phyloP scores from a whole-genome alignment of 2,888 invertebrate genomes.

The Theretra japonica region DNA sequence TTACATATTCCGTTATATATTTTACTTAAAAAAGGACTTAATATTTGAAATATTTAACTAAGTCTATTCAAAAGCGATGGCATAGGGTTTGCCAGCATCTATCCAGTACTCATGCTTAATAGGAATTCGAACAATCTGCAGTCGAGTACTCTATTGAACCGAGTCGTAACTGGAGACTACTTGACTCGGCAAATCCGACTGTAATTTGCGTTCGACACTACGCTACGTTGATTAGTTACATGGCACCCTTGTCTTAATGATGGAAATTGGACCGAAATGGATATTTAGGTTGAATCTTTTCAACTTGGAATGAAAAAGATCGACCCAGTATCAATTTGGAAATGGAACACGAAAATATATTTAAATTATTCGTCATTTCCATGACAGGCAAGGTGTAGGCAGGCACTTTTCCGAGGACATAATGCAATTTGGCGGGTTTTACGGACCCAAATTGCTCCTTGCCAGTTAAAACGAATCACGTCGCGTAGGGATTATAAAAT shows the following conservation, averaged over 20 bases:
- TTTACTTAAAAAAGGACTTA: no score
- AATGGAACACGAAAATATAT: conserved; percentile 57
- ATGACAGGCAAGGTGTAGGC: conserved; percentile 44
- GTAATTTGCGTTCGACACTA: conserved; percentile 16
- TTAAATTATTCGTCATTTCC: conserved; percentile 57
- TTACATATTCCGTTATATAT: no score
- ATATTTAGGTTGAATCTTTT: background rate
- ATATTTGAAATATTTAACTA: background rate
- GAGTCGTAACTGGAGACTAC: conserved; percentile 21
- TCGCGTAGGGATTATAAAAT: conserved; percentile 70
- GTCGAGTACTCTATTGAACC: conserved; percentile 17
- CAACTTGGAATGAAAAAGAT: background rate
- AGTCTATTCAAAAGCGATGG: background rate
- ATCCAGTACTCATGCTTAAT: background rate
- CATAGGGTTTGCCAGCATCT: background rate
- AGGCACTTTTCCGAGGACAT: conserved; percentile 54
- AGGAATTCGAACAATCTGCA: conserved; percentile 18
- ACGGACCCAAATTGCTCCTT: conserved; percentile 67
- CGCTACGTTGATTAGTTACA: conserved; percentile 21
- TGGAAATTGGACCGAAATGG: background rate
- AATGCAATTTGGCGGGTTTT: conserved; percentile 66
- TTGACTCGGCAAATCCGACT: conserved; percentile 12
- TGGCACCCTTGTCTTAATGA: conserved; percentile 10
- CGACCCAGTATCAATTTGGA: conserved; percentile 15
- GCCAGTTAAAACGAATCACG: conserved; percentile 73